These are phyloP conservation scores for Erebia palarica DNA, from an alignment of 2,888 invertebrate genomes.

Conservation along the genomic window DNA sequence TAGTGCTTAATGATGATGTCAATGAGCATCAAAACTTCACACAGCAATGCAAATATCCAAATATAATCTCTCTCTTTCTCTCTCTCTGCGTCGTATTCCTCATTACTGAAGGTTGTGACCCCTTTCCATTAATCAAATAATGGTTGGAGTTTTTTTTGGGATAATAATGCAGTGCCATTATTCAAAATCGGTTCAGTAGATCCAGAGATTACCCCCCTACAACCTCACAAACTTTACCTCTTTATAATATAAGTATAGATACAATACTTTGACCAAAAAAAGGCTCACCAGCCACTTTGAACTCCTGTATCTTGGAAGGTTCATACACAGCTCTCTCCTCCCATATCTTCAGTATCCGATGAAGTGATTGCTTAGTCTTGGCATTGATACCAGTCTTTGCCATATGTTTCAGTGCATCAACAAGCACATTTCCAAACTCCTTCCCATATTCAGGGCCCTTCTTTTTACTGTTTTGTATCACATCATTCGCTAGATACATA, in stretches of 20 bases:
- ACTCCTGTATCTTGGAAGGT: conserved; percentile 89
- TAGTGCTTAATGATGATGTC: too few species aligned
- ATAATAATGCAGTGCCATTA: too few species aligned
- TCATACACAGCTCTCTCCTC: conserved; percentile 95
- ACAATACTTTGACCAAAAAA: too few species aligned
- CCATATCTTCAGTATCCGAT: conserved; percentile 95
- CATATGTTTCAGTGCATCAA: conserved; percentile 93
- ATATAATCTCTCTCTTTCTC: neutral
- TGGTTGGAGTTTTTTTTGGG: too few species aligned
- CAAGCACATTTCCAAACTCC: conserved; percentile 91
- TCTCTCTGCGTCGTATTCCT: too few species aligned
- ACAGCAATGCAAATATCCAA: neutral
- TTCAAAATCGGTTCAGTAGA: too few species aligned
- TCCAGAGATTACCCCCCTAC: too few species aligned
- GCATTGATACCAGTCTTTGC: conserved; percentile 87
- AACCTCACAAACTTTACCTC: too few species aligned
- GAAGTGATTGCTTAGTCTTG: conserved; percentile 91
- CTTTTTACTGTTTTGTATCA: conserved; percentile 99
- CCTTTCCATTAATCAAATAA: too few species aligned
- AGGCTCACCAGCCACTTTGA: conserved; percentile 83
- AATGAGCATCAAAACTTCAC: too few species aligned
- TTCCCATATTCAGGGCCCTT: conserved; percentile 97
- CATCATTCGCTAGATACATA: conserved; percentile 99
- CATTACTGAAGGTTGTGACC: too few species aligned
- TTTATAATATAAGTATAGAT: too few species aligned